Conservation (phyloP, 2,113 vertebrate species). For the Atlantisia rogersi region DNA sequence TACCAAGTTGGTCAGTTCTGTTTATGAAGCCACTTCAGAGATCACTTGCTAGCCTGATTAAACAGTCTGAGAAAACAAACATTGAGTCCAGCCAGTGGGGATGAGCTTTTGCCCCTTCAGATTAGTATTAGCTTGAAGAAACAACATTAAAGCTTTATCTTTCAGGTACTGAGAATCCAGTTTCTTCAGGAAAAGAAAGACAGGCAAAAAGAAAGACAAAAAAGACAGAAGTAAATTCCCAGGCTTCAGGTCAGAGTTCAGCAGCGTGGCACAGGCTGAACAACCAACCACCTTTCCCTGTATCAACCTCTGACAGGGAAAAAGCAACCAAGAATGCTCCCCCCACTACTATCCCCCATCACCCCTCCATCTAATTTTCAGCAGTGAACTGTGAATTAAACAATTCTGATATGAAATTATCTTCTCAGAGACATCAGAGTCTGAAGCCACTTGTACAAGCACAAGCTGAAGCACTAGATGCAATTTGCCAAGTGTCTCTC, state of each 20-base stretch:
- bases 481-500: neutral
- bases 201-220: neutral
- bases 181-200: neutral
- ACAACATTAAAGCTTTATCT: neutral
- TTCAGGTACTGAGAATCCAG: neutral
- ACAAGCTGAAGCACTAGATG: neutral
- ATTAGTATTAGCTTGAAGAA: neutral
- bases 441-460: neutral
- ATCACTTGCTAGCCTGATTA: neutral
- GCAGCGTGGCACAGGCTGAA: neutral
- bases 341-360: neutral
- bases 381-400: neutral
- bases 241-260: neutral
- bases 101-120: neutral
- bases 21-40: neutral
- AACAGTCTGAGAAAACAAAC: neutral
- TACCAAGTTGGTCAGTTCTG: neutral
- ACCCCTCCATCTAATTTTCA: neutral
- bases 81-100: neutral
- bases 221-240: neutral
- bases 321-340: neutral
- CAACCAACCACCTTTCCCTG: neutral
- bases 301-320: neutral
- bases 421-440: neutral
- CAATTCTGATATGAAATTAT: neutral